Evolutionary conservation across 2,113 vertebrate species (phyloP).

Genomic region (Plecturocebus donacophilus): DNA sequence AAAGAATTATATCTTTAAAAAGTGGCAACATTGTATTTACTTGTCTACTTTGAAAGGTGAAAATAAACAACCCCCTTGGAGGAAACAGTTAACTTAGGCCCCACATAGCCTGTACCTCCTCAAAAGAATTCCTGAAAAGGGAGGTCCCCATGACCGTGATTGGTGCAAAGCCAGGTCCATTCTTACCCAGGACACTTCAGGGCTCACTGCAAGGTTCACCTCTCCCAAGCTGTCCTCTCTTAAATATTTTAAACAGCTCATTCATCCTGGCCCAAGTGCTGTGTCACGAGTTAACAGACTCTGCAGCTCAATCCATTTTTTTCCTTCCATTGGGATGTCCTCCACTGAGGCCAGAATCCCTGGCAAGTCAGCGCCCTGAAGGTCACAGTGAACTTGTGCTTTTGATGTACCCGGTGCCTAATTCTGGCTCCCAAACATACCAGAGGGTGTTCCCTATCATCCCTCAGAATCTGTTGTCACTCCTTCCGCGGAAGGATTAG

Average conservation of each 20-base stretch:
- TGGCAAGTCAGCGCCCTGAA: not conserved
- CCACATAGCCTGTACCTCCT: not conserved
- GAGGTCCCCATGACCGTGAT: not conserved
- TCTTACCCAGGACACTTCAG: not conserved
- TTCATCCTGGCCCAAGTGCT: not conserved
- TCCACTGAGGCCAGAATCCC: not conserved
- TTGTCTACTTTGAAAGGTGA: not conserved
- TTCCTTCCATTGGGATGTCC: not conserved
- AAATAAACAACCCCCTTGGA: not conserved
- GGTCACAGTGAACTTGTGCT: not conserved
- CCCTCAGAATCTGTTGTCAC: not conserved
- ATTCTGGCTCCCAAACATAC: not conserved
- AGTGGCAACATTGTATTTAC: not conserved
- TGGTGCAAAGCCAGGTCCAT: not conserved
- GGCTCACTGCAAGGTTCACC: not conserved
- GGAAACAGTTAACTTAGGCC: not conserved
- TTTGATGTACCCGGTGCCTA: not conserved
- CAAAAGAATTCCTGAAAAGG: not conserved
- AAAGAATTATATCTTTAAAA: not conserved
- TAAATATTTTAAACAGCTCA: not conserved
- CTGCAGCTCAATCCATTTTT: not conserved
- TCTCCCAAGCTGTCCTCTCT: not conserved
- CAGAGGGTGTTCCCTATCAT: not conserved
- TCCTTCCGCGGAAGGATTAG: not conserved
- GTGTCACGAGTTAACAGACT: not conserved